phyloP scores from a whole-genome alignment of 2,888 invertebrate genomes.

The Aquatica leii region DNA sequence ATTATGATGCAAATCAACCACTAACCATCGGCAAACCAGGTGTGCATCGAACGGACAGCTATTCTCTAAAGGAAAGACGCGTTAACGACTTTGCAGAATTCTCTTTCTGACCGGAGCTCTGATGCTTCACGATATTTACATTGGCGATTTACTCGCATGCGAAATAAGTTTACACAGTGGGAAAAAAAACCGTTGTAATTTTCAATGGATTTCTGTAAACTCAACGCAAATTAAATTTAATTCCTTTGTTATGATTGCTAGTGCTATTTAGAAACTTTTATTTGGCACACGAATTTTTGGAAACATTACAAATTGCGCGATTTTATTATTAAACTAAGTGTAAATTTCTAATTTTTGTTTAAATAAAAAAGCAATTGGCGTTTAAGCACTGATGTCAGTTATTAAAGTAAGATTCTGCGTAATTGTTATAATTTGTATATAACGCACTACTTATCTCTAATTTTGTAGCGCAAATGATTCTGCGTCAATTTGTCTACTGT shows the following conservation, averaged over 20 bases:
- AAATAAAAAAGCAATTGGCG: background rate
- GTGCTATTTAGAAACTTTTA: conserved; percentile 15
- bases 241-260: conserved; percentile 7
- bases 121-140: conserved; percentile 11
- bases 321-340: conserved; percentile 15
- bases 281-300: conserved; percentile 15
- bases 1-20: conserved; percentile 58
- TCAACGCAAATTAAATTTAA: too few species aligned
- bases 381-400: background rate
- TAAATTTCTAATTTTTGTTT: conserved; percentile 4
- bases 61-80: conserved; percentile 57
- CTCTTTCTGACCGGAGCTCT: conserved; percentile 50
- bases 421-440: conserved; percentile 23
- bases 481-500: conserved; percentile 45
- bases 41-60: conserved; percentile 57
- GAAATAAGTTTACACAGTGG: background rate
- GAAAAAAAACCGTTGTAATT: background rate
- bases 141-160: conserved; percentile 2
- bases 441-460: conserved; percentile 47
- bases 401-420: conserved; percentile 11
- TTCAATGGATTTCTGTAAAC: too few species aligned
- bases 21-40: conserved; percentile 57
- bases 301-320: conserved; percentile 13
- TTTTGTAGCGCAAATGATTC: conserved; percentile 38
- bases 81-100: conserved; percentile 57